These are phyloP conservation scores for Tetraneura akinire DNA, from an alignment of 1,140 invertebrate genomes.

Conservation along the genomic window DNA sequence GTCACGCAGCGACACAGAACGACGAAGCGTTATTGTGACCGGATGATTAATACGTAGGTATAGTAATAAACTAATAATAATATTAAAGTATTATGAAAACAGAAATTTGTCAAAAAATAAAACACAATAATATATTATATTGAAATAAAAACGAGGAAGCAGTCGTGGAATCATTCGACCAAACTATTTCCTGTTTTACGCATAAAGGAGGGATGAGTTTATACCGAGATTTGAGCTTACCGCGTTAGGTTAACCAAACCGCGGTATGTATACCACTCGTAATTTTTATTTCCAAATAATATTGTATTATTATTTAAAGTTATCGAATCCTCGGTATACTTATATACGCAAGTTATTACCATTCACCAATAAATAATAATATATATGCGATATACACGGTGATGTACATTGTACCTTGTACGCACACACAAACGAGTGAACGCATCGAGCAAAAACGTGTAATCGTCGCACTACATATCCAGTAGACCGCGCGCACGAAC, in stretches of 20 bases:
- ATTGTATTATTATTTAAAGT: too few relatives aligned
- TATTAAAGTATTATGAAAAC: not conserved
- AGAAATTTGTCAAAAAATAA: slow-evolving; percentile 27
- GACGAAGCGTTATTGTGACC: slow-evolving; percentile 16
- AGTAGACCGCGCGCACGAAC: not conserved
- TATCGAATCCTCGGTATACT: too few relatives aligned
- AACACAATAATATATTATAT: too few relatives aligned
- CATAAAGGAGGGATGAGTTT: too few relatives aligned
- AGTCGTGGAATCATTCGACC: slow-evolving; percentile 31
- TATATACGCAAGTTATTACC: too few relatives aligned
- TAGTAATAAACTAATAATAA: too few relatives aligned
- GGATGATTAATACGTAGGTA: slow-evolving; percentile 32
- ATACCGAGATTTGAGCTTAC: too few relatives aligned
- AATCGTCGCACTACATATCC: slow-evolving; percentile 20
- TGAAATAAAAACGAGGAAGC: slow-evolving; percentile 31
- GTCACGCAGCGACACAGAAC: slow-evolving; percentile 31
- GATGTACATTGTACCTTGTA: too few relatives aligned
- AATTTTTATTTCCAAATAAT: too few relatives aligned
- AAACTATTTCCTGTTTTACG: slow-evolving; percentile 35
- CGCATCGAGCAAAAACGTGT: slow-evolving; percentile 26
- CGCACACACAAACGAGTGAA: not conserved
- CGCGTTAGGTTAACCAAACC: too few relatives aligned
- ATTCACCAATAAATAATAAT: too few relatives aligned
- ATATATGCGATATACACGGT: not conserved
- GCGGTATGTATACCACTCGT: too few relatives aligned